A percentile compares a stretch with the other conserved stretches of the same genome.
These are phyloP conservation scores for Alexandromys oeconomus DNA, from an alignment of 2,797 vertebrate species.

Conservation along the genomic window DNA sequence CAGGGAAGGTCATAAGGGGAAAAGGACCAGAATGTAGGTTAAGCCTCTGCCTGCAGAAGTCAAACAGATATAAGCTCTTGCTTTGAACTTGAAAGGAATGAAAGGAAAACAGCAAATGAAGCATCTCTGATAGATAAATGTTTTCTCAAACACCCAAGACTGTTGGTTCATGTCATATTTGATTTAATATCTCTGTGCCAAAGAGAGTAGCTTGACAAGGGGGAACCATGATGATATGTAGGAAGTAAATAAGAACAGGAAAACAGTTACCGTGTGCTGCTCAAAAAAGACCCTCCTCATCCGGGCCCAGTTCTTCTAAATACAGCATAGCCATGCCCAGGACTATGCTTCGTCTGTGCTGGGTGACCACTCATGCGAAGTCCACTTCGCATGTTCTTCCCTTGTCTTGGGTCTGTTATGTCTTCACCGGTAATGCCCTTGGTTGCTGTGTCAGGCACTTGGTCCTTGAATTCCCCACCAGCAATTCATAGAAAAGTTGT, in stretches of 20 bases:
- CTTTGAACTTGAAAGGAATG: not conserved
- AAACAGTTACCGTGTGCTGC: not conserved
- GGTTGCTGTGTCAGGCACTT: not conserved
- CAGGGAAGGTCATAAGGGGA: not conserved
- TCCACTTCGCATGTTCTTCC: accelerated
- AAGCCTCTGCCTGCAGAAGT: not conserved
- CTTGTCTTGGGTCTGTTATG: not conserved
- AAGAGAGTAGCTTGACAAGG: not conserved
- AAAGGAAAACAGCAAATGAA: not conserved
- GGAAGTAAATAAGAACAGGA: not conserved
- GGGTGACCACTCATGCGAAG: not conserved
- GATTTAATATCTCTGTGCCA: not conserved
- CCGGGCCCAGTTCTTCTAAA: not conserved
- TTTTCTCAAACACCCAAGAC: not conserved
- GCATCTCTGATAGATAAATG: not conserved
- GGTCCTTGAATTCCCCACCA: not conserved
- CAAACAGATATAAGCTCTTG: not conserved
- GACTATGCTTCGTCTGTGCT: accelerated
- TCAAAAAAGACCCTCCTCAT: not conserved
- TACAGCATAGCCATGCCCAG: not conserved
- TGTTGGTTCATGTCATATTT: accelerated
- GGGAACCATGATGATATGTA: not conserved
- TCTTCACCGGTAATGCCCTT: not conserved
- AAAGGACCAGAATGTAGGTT: not conserved
- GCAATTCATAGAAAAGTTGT: not conserved